These are phyloP conservation scores for Sesia apiformis DNA, from an alignment of 2,888 invertebrate genomes.

Conservation along the genomic window DNA sequence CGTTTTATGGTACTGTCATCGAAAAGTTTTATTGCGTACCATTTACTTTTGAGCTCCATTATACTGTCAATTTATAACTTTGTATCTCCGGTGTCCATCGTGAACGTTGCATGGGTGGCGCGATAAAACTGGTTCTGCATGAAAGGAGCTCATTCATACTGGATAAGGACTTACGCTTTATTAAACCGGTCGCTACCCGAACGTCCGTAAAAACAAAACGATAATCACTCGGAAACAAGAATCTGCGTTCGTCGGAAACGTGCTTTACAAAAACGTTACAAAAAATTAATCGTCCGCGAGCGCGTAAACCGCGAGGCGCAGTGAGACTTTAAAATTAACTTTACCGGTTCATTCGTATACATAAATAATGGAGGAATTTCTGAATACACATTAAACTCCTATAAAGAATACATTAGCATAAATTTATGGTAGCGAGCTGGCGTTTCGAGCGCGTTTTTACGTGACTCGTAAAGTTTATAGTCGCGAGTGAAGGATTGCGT, in stretches of 20 bases:
- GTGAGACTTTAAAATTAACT: constrained; percentile 72
- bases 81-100: constrained; percentile 14
- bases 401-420: constrained; percentile 76
- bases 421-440: constrained; percentile 73
- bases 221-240: constrained; percentile 40
- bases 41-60: constrained; percentile 47
- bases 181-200: constrained; percentile 25
- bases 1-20: constrained; percentile 55
- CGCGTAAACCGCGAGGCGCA: constrained; percentile 56
- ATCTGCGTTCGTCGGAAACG: constrained; percentile 36
- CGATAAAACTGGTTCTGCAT: constrained; percentile 24
- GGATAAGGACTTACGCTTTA: constrained; percentile 17
- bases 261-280: constrained; percentile 35
- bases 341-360: constrained; percentile 72
- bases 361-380: constrained; percentile 74
- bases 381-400: constrained; percentile 75
- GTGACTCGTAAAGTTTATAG: constrained; percentile 75
- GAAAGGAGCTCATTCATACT: constrained; percentile 27
- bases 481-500: constrained; percentile 74
- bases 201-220: constrained; percentile 29
- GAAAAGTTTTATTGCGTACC: constrained; percentile 49
- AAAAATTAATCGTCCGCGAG: constrained; percentile 49
- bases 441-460: constrained; percentile 73
- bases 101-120: constrained; percentile 15
- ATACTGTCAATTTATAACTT: constrained; percentile 38